Base-by-base conservation (phyloP, 2,888 invertebrate genomes). In the Heliconius ismenius region DNA sequence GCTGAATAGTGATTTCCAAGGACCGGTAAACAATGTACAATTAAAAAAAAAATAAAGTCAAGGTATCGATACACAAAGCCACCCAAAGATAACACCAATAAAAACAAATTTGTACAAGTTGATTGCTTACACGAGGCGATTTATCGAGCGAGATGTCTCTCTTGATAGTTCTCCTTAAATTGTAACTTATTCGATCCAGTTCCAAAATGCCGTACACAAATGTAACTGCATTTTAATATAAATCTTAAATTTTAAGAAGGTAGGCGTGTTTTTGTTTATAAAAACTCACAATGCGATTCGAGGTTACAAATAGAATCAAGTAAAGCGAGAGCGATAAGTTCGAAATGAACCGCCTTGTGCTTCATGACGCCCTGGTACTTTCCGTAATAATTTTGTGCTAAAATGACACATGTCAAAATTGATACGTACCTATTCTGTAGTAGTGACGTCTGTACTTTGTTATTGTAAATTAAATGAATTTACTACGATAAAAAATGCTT, bases 31-130 rank as follows among this genome's bases (percentile, higher is more conserved):
- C 82, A 83, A 83, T 80, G 80, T 81, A 82, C 77, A 76, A 74
- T 76, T 78, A 78, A 83, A 82, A 82, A 60, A n/a, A 79, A 81
- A 79, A 78, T 72, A 79, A 82, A 76, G 79, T 80, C 79, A 70
- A 70, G 32, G 76, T 75, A 79, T 82, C 81, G 87, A 87, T 88
- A 90, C 88, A 89, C 86, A 87, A 90, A 91, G 85, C 92, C 92
- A 92, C 93, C 92, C 92, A 92, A 88, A 89, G 89, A 88, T 90
- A 89, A 90, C 89, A 90, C 83, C 88, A 90, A 92, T 91, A 92
- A 92, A 91, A 92, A 90, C 89, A 89, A 90, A 91, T 90, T 90
- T 91, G 91, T 90, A 86, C 87, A 82, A 86, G 85, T 89, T 89
- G 90, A 91, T 91, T 88, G 89, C 85, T 85, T 86, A 86, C 88